Evolutionary conservation across 2,113 vertebrate genomes (phyloP).

Genomic region (Pedetes capensis): DNA sequence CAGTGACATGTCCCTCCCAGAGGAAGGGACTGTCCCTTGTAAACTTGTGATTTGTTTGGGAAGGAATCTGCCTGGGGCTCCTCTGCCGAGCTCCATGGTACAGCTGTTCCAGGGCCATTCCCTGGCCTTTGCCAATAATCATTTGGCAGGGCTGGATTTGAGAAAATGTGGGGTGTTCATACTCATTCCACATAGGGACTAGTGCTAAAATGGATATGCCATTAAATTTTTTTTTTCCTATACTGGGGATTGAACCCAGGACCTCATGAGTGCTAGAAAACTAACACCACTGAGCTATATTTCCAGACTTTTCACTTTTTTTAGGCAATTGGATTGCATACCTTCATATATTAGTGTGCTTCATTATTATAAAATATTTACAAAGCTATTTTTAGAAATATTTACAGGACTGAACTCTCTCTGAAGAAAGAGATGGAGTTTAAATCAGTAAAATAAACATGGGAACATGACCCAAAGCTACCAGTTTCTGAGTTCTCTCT

Average conservation of each 20-base stretch:
- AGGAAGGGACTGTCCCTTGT: neutral
- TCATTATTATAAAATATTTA: neutral
- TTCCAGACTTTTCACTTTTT: neutral
- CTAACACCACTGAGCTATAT: neutral
- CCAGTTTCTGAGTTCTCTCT: neutral
- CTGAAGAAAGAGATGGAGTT: constrained; percentile 23
- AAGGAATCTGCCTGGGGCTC: neutral
- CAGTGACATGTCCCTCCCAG: neutral
- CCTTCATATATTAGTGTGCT: neutral
- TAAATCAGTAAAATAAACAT: neutral
- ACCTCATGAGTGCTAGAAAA: neutral
- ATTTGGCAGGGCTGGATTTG: neutral
- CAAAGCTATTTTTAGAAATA: neutral
- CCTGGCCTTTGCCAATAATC: neutral
- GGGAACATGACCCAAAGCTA: neutral
- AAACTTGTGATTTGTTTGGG: neutral
- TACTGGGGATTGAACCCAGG: neutral
- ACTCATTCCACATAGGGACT: neutral
- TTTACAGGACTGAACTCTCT: neutral
- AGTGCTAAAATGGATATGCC: neutral
- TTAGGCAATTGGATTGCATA: neutral
- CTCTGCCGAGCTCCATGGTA: neutral
- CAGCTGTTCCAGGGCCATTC: neutral
- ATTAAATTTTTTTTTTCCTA: neutral
- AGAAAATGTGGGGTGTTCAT: neutral